phyloP scores from a whole-genome alignment of 2,888 invertebrate genomes.

The Hypomecis atomaria region DNA sequence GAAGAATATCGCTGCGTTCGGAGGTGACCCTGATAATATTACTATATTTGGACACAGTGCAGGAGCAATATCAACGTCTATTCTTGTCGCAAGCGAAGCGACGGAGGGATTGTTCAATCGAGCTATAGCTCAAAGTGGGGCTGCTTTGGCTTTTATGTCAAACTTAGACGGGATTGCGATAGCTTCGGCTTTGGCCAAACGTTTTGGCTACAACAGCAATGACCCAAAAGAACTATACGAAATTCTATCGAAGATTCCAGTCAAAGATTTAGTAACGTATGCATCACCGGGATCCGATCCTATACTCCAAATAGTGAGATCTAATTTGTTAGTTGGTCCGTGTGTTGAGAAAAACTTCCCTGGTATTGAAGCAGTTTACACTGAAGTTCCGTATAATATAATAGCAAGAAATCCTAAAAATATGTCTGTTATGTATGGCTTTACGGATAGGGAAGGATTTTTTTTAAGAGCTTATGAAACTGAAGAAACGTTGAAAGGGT shows the following conservation, averaged over 20 bases:
- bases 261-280: constrained; percentile 48
- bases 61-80: constrained; percentile 58
- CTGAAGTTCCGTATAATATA: constrained; percentile 63
- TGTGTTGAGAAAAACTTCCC: constrained; percentile 62
- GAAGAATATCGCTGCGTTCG: constrained; percentile 67
- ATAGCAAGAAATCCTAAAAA: constrained; percentile 51
- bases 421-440: constrained; percentile 51
- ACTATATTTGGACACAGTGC: constrained; percentile 72
- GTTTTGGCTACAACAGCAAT: constrained; percentile 54
- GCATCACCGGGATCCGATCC: not conserved
- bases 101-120: constrained; percentile 59
- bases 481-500: constrained; percentile 46
- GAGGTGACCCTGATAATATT: constrained; percentile 67
- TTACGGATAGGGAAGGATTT: constrained; percentile 60
- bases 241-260: constrained; percentile 55
- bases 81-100: constrained; percentile 56
- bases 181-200: constrained; percentile 58
- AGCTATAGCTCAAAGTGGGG: constrained; percentile 66
- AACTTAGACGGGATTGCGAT: constrained; percentile 57
- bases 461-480: constrained; percentile 53
- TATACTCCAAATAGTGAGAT: constrained; percentile 13
- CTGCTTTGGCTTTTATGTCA: constrained; percentile 58
- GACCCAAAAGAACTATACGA: constrained; percentile 59
- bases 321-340: constrained; percentile 56
- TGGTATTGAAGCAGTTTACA: constrained; percentile 56